Evolutionary conservation across 1,140 invertebrate species (phyloP).

Genomic region (Hormaphis cornu): DNA sequence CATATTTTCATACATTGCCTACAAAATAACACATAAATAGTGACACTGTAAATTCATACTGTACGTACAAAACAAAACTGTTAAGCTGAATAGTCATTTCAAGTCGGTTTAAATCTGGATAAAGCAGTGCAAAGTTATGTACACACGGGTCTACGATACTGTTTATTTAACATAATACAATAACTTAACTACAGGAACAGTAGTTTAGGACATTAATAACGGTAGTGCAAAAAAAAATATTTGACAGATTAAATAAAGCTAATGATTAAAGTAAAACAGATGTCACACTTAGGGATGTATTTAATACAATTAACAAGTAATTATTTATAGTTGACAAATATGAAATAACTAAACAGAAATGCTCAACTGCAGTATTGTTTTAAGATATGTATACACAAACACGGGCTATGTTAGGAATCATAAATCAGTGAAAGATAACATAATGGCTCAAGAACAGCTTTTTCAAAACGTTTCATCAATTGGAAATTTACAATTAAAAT

Average conservation of each 20-base stretch:
- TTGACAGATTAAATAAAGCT: neutral
- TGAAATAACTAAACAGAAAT: too few relatives aligned
- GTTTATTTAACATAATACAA: neutral
- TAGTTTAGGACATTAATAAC: neutral
- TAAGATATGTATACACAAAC: too few relatives aligned
- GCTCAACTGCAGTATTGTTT: too few relatives aligned
- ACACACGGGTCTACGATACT: neutral
- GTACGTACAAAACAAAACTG: neutral
- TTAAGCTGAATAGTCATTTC: neutral
- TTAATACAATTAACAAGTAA: too few relatives aligned
- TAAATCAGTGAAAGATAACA: too few relatives aligned
- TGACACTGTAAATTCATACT: neutral
- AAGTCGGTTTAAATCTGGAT: neutral
- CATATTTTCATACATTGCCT: slow-evolving; percentile 73
- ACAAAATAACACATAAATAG: slow-evolving; percentile 39
- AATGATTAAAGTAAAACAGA: too few relatives aligned
- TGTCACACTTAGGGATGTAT: too few relatives aligned
- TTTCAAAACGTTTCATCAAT: too few relatives aligned
- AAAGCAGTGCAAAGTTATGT: neutral
- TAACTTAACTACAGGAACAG: neutral
- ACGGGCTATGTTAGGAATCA: too few relatives aligned
- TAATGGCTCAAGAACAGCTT: too few relatives aligned
- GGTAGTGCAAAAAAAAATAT: neutral
- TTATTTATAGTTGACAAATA: neutral
- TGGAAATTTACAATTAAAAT: too few relatives aligned